Conservation (phyloP, 1,140 invertebrate species). For the Eumaeus atala region DNA sequence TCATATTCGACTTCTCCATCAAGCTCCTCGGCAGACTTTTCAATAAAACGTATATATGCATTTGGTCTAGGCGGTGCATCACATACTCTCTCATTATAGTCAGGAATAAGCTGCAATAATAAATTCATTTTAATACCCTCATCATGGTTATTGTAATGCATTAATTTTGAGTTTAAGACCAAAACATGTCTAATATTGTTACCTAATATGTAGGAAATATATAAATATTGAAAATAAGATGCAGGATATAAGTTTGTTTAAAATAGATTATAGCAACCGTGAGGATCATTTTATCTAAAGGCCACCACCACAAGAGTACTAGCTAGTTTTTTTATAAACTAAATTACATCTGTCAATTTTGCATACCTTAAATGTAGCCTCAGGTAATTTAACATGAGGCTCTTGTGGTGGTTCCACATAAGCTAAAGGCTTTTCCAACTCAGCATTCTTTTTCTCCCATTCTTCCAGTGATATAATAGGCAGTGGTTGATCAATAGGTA, state of each 20-base stretch:
- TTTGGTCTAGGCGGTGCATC: constrained; percentile 81
- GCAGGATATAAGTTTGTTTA: no score
- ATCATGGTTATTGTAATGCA: no score
- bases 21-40: constrained; percentile 94
- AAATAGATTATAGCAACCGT: no score
- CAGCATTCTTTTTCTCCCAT: constrained; percentile 76
- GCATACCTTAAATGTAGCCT: constrained; percentile 85
- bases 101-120: constrained; percentile 46
- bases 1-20: constrained; percentile 97
- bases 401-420: constrained; percentile 71
- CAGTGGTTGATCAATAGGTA: constrained; percentile 77
- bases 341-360: no score
- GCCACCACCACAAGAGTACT: no score
- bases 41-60: constrained; percentile 84
- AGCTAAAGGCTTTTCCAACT: constrained; percentile 69
- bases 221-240: constrained; percentile 2
- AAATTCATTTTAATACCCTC: no score
- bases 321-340: no score
- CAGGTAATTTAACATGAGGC: constrained; percentile 82
- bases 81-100: constrained; percentile 71
- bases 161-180: no score
- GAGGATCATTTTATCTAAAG: no score
- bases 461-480: constrained; percentile 79
- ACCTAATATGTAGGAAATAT: no score
- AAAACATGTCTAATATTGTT: no score